Percentiles rank a stretch among this genome's conserved stretches.
Evolutionary conservation across 1,140 invertebrate species (phyloP).

Genomic region (Coboldia fuscipes): DNA sequence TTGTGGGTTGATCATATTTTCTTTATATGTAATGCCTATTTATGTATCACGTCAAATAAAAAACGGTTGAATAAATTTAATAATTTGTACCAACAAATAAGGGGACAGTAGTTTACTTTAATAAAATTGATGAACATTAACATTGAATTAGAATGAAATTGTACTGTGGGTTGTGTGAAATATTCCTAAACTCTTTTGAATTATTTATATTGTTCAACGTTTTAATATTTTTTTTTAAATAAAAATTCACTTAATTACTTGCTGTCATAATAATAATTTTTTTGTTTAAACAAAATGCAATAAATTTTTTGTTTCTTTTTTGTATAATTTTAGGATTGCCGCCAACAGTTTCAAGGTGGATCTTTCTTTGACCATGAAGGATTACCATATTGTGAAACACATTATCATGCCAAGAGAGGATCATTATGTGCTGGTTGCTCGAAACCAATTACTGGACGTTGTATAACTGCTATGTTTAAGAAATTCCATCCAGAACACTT

Average conservation of each 20-base stretch:
- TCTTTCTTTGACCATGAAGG: constrained; percentile 94
- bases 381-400: constrained; percentile 91
- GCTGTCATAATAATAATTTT: constrained; percentile 3
- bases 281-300: constrained; percentile 1
- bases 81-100: too few species aligned
- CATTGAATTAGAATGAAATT: too few species aligned
- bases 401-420: constrained; percentile 91
- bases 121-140: too few species aligned
- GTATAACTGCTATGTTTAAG: constrained; percentile 96
- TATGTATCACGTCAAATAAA: too few species aligned
- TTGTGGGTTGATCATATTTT: too few species aligned
- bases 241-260: too few species aligned
- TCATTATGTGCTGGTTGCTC: constrained; percentile 94
- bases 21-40: too few species aligned
- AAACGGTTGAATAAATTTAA: too few species aligned
- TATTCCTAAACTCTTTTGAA: too few species aligned
- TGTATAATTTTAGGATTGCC: constrained; percentile 55
- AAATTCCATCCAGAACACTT: constrained; percentile 99
- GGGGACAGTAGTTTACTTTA: too few species aligned
- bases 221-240: constrained; percentile 1
- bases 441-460: constrained; percentile 90
- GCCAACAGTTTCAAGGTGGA: constrained; percentile 77
- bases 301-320: constrained; percentile 5
- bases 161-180: too few species aligned
- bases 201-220: not conserved